Base-by-base conservation (phyloP, 2,888 invertebrate species). In the Noctua comes region DNA sequence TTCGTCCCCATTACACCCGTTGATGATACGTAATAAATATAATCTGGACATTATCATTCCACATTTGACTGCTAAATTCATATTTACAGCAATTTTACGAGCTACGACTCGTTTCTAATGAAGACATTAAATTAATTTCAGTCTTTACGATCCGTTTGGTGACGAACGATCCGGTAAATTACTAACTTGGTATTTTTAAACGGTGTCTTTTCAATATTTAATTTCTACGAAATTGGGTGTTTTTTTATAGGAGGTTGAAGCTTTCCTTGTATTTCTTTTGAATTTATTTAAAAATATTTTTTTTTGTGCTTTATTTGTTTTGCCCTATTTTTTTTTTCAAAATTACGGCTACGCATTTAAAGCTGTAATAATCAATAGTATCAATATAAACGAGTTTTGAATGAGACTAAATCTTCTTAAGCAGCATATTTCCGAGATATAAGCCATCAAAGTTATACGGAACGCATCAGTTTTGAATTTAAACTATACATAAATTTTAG, bases 51-150 rank as follows among this genome's bases (percentile, higher is more conserved):
- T 73, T 72, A 85, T 69, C 13, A 59, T 82, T 73, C 68, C 66
- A 80, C 59, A 69, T 78, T 77, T 68, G 68, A 76, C 75, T 74
- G 43, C 78, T 74, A 80, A 82, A 85, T 76, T 83, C 71, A 81
- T 82, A 86, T 86, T 89, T 84, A 90, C 80, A 85, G 82, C 76
- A 66, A 81, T 88, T 92, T 91, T 87, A 92, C 87, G 87, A 86
- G 77, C 84, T 68, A 51, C 85, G 86, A 84, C 85, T 87, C 89
- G 83, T 89, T 90, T 88, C 85, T 90, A 86, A 91, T 89, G 84
- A 82, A 73, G 86, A 77, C 88, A 88, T 91, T 89, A 92, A 90
- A 91, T 91, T 92, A 91, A 92, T 91, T 91, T 83, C 83, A 18
- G 57, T 24, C 88, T 92, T 92, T 89, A 92, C 88, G 87, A 77